Percentiles rank a stretch among this genome's conserved stretches.
Evolutionary conservation across 2,888 invertebrate genomes (phyloP).

Genomic region (Aethes cnicana): DNA sequence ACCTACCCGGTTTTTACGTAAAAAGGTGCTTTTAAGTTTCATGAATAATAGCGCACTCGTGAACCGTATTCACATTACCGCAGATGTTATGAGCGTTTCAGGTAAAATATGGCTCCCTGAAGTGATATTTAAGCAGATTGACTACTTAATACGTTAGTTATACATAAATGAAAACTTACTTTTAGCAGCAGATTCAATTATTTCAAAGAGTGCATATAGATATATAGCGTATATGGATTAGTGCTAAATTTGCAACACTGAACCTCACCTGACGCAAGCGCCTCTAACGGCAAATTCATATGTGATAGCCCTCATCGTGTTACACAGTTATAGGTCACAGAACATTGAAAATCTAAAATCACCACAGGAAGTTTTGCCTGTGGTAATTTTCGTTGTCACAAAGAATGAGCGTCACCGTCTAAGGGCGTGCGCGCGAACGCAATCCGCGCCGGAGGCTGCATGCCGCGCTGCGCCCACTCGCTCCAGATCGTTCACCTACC

Average conservation of each 20-base stretch:
- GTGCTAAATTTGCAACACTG: too few species aligned
- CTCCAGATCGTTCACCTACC: slow-evolving; percentile 76
- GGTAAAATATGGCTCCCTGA: not conserved
- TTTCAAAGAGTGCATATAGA: slow-evolving; percentile 61
- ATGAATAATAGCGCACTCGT: slow-evolving; percentile 21
- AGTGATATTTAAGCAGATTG: not conserved
- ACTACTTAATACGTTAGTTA: too few species aligned
- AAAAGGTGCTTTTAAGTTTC: slow-evolving; percentile 27
- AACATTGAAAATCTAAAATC: too few species aligned
- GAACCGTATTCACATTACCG: not conserved
- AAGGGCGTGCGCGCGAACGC: slow-evolving; percentile 71
- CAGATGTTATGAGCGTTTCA: not conserved
- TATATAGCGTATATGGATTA: slow-evolving; percentile 70
- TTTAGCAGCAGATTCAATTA: slow-evolving; percentile 69
- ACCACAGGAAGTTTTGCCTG: too few species aligned
- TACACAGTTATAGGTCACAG: slow-evolving; percentile 10
- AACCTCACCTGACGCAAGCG: too few species aligned
- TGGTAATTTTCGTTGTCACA: slow-evolving; percentile 4
- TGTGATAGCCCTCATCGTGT: too few species aligned
- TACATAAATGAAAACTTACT: slow-evolving; percentile 46
- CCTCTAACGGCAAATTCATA: too few species aligned
- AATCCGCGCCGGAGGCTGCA: slow-evolving; percentile 67
- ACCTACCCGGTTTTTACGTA: slow-evolving; percentile 16
- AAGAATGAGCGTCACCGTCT: slow-evolving; percentile 38
- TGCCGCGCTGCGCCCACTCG: slow-evolving; percentile 65